phyloP scores from a whole-genome alignment of 1,140 invertebrate genomes.

The Dermatophagoides farinae region DNA sequence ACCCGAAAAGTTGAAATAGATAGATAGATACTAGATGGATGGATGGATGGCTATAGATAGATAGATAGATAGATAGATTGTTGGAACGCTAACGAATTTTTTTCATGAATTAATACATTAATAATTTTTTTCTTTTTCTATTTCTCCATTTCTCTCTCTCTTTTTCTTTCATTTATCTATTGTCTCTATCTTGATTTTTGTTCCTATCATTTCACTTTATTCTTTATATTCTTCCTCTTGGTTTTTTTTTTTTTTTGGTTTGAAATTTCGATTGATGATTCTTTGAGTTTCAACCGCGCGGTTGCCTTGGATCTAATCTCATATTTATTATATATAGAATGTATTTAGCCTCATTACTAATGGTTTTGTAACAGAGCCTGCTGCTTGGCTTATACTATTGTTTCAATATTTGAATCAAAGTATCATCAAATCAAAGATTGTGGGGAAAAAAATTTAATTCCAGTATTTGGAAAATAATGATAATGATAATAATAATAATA shows the following conservation, averaged over 20 bases:
- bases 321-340: not conserved
- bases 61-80: no score
- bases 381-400: not conserved
- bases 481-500: not conserved
- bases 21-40: no score
- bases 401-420: not conserved
- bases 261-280: no score
- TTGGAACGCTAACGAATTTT: no score
- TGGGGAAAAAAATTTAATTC: not conserved
- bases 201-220: not conserved
- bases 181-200: not conserved
- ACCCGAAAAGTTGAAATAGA: not conserved
- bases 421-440: no score
- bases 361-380: not conserved
- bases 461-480: not conserved
- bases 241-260: not conserved
- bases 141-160: not conserved
- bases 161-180: not conserved
- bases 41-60: no score
- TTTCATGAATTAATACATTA: no score
- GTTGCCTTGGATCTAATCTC: not conserved
- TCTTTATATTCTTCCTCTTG: not conserved
- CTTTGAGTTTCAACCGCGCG: not conserved
- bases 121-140: not conserved
- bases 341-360: not conserved